Evolutionary conservation across 2,888 invertebrate genomes (phyloP), one percentile per base, ranked within the genome.

Genomic region (Heliconius cydno): DNA sequence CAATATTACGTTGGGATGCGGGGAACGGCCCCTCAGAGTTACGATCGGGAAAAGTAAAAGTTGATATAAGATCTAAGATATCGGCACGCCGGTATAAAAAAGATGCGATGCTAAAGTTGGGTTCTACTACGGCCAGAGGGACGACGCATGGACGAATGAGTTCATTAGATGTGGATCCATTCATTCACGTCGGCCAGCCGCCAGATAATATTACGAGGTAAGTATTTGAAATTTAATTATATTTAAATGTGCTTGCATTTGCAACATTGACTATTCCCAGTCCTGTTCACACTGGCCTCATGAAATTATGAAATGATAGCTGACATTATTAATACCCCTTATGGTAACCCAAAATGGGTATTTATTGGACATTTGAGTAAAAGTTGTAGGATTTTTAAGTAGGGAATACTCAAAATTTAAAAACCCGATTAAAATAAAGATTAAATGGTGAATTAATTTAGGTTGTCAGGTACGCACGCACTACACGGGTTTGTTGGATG

Each of bases 401-500:
- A 63, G 6, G 19, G n/a, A 57, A 57, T 57, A n/a, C n/a, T 57
- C 3, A 19, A 19, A 22, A 57, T 10, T 22, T 22, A n/a, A 10
- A 28, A 65, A 15, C 13, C 13, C 25, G 28, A 65, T 65, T 28
- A 15, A 65, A 28, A 28, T 65, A 1, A 65, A 28, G 28, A 65
- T 65, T 28, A 65, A 65, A 28, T 65, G 28, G 28, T 25, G 2
- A 13, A n/a, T 70, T 7, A n/a, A 60, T 25, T n/a, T 52, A 98
- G 98, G 88, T 96, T 98, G 79, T 97, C 96, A 86, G 97, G 97
- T 84, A 96, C 97, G 70, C 97, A 97, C 38, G 96, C 97, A 30
- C 95, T 96, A 76, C 96, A 96, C 78, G 98, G 98, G 19, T 96
- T 98, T 85, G 96, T 97, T 81, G 98, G 98, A 3, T 98, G 98